Evolutionary conservation across 64 coral and sea anemone genomes (phyloP).

Genomic region (Dendronephthya gigantea): DNA sequence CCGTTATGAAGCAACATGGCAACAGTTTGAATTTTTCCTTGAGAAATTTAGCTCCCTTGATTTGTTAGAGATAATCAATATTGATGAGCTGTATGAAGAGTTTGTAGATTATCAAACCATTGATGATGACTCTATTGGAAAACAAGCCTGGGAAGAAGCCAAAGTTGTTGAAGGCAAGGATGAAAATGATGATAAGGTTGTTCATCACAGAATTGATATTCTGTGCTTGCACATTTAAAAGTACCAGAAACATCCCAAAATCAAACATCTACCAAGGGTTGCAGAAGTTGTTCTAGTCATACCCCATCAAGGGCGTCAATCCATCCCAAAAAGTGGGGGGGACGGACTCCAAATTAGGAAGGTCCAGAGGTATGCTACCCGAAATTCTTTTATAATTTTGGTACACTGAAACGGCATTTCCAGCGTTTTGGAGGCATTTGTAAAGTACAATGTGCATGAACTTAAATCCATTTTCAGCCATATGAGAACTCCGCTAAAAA

Average conservation of each 20-base stretch:
- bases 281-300: slow-evolving; percentile 11
- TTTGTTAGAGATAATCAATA: neutral
- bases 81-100: slow-evolving; percentile 31
- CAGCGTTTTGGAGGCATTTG: too few relatives aligned
- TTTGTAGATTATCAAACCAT: slow-evolving; percentile 45
- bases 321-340: too few relatives aligned
- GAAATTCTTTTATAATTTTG: too few relatives aligned
- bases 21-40: slow-evolving; percentile 8
- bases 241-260: neutral
- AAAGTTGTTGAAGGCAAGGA: slow-evolving; percentile 31
- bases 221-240: slow-evolving; percentile 29
- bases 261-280: neutral
- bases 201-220: slow-evolving; percentile 29
- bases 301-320: too few relatives aligned
- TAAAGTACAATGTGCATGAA: too few relatives aligned
- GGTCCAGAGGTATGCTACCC: too few relatives aligned
- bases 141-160: slow-evolving; percentile 8
- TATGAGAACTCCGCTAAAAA: too few relatives aligned
- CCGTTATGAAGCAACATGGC: neutral
- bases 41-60: neutral
- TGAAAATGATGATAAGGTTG: slow-evolving; percentile 6
- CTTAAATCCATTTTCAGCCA: too few relatives aligned
- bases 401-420: too few relatives aligned
- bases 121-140: slow-evolving; percentile 33
- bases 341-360: too few relatives aligned